phyloP scores from a whole-genome alignment of 2,113 vertebrate species.

The Dasyprocta punctata region DNA sequence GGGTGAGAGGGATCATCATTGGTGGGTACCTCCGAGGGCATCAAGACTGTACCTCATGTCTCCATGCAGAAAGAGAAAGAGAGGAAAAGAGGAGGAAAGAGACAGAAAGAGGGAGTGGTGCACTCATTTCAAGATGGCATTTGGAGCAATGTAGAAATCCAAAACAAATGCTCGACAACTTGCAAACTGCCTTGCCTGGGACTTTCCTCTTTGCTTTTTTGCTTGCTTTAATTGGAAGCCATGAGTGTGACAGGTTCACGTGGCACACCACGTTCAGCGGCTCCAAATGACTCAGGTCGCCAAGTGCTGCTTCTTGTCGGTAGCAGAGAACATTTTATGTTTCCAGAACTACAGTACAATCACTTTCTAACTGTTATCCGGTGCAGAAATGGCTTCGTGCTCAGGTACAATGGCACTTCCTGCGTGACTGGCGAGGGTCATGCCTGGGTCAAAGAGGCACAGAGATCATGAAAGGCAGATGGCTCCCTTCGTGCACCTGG shows the following conservation, averaged over 20 bases:
- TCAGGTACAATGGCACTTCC: constrained; percentile 51
- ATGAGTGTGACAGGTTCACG: constrained; percentile 11
- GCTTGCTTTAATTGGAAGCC: constrained; percentile 44
- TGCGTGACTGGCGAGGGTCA: neutral
- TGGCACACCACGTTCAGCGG: fast-evolving
- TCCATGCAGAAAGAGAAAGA: constrained; percentile 1
- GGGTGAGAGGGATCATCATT: neutral
- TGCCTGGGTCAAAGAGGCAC: constrained; percentile 52
- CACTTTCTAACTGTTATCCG: neutral
- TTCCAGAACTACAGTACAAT: constrained; percentile 23
- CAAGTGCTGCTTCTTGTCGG: fast-evolving
- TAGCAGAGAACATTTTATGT: neutral
- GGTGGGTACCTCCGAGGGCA: constrained; percentile 28
- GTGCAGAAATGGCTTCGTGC: constrained; percentile 44
- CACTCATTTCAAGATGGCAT: constrained; percentile 59
- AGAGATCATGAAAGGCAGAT: constrained; percentile 18
- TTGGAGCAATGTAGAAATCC: constrained; percentile 61
- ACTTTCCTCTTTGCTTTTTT: constrained; percentile 6
- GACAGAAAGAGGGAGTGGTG: neutral
- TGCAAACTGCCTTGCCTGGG: constrained; percentile 61
- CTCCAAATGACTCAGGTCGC: neutral
- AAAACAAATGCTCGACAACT: constrained; percentile 70
- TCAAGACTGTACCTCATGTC: neutral
- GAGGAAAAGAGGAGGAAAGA: neutral
- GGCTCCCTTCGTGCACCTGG: neutral